Evolutionary conservation across 2,888 invertebrate species (phyloP).

Genomic region (Ophion costatus): DNA sequence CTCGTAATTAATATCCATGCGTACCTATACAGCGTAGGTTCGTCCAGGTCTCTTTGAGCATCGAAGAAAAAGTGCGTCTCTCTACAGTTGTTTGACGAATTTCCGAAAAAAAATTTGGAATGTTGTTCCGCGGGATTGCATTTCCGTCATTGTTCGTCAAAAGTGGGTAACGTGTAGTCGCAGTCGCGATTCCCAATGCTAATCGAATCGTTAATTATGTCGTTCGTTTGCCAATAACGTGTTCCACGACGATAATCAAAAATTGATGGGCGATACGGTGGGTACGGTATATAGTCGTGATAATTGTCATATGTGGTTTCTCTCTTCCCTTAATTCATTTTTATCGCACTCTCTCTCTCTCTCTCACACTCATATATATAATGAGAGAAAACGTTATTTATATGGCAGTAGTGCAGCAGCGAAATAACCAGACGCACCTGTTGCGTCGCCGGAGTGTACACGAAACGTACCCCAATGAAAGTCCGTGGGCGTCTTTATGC

Average conservation of each 20-base stretch:
- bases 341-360: constrained; percentile 16
- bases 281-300: constrained; percentile 18
- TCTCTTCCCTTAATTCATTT: constrained; percentile 26
- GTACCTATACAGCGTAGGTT: too few relatives aligned
- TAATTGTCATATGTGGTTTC: constrained; percentile 49
- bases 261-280: constrained; percentile 28
- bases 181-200: neutral
- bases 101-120: too few relatives aligned
- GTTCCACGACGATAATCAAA: constrained; percentile 32
- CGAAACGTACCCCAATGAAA: constrained; percentile 49
- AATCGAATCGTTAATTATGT: constrained; percentile 50
- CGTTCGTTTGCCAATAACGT: constrained; percentile 44
- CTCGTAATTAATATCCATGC: neutral
- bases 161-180: too few relatives aligned
- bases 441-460: constrained; percentile 48
- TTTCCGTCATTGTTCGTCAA: too few relatives aligned
- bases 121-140: too few relatives aligned
- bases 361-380: constrained; percentile 5
- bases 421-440: constrained; percentile 60
- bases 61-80: too few relatives aligned
- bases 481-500: constrained; percentile 34
- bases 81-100: too few relatives aligned
- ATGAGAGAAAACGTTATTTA: constrained; percentile 27
- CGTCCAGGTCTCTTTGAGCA: too few relatives aligned
- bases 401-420: constrained; percentile 42